Conservation (phyloP, 2,113 vertebrate species). For the Psittacula cyanocephala region DNA sequence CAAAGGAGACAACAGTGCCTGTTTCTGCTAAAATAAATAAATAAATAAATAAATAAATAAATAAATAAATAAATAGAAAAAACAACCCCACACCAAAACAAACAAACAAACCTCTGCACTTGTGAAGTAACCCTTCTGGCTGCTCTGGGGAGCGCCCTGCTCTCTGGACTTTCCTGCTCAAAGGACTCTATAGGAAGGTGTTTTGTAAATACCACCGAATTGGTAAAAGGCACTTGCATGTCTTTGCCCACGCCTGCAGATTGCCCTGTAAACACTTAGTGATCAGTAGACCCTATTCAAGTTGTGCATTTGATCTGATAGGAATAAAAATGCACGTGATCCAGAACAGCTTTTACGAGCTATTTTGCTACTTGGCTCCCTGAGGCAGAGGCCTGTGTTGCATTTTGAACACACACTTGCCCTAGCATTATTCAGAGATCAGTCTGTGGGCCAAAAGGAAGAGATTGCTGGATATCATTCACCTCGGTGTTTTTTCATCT, state of each 20-base stretch:
- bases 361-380: background rate
- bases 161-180: background rate
- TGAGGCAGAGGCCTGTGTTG: background rate
- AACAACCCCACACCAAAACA: no score
- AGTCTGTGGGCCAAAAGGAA: background rate
- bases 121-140: background rate
- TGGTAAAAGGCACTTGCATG: rapidly evolving
- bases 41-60: no score
- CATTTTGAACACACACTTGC: background rate
- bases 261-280: background rate
- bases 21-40: background rate
- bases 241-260: rapidly evolving
- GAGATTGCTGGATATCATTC: background rate
- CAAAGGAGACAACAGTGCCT: no score
- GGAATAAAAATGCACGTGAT: background rate
- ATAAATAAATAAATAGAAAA: no score
- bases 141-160: rapidly evolving
- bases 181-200: no score
- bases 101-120: background rate
- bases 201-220: background rate
- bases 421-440: rapidly evolving
- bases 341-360: background rate
- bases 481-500: background rate
- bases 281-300: rapidly evolving
- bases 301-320: background rate